These are phyloP conservation scores for Echiichthys vipera DNA, from an alignment of 2,797 vertebrate species.

Conservation along the genomic window DNA sequence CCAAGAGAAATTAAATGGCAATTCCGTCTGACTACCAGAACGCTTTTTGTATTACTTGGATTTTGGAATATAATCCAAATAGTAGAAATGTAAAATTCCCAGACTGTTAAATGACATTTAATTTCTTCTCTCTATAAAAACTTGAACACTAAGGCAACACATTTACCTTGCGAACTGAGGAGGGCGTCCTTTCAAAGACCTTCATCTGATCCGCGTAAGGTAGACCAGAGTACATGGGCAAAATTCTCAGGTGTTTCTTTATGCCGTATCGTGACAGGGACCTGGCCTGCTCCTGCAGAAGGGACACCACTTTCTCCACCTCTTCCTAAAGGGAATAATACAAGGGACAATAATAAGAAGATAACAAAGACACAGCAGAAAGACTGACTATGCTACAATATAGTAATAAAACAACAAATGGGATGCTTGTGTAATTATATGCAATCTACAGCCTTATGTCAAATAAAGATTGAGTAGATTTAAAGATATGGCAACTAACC, in stretches of 20 bases:
- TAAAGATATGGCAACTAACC: constrained; percentile 78
- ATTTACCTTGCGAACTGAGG: constrained; percentile 93
- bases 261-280: constrained; percentile 92
- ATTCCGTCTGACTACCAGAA: too few species aligned
- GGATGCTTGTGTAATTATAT: neutral
- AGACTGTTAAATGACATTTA: neutral
- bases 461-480: neutral
- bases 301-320: constrained; percentile 94
- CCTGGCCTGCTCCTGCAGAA: constrained; percentile 95
- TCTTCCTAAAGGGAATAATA: constrained; percentile 87
- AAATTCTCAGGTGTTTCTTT: constrained; percentile 94
- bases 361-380: neutral
- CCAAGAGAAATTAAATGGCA: neutral
- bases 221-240: constrained; percentile 97
- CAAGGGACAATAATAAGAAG: neutral
- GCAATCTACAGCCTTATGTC: neutral
- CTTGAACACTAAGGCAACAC: neutral
- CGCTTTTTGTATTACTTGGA: neutral
- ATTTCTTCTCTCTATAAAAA: neutral
- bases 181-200: constrained; percentile 92
- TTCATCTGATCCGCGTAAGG: constrained; percentile 96
- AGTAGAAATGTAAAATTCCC: neutral
- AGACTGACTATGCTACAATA: neutral
- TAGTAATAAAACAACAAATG: neutral
- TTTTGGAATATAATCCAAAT: neutral